Percentiles rank a stretch among this genome's conserved stretches.
Evolutionary conservation across 2,888 invertebrate species (phyloP).

Genomic region (Brachylomia viminalis): DNA sequence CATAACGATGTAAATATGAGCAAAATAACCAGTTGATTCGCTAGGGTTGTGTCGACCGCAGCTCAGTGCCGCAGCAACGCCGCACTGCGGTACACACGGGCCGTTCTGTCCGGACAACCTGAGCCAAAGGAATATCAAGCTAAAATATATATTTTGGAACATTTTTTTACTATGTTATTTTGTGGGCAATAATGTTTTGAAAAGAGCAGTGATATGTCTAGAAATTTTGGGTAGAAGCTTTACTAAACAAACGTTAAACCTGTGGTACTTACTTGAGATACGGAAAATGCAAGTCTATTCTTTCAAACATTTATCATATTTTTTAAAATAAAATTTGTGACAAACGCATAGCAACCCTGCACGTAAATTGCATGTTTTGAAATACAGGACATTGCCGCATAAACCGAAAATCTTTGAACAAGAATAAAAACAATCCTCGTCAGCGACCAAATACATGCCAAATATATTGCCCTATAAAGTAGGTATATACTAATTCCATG

Average conservation of each 20-base stretch:
- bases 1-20: conserved; percentile 35
- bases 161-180: conserved; percentile 6
- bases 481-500: background rate
- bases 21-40: conserved; percentile 55
- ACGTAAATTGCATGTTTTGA: background rate
- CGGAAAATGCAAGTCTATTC: no score
- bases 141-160: conserved; percentile 26
- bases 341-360: conserved; percentile 8
- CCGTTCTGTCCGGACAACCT: conserved; percentile 61
- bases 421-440: background rate
- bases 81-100: conserved; percentile 83
- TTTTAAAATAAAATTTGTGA: background rate
- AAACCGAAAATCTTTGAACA: background rate
- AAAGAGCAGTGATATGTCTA: background rate
- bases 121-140: conserved; percentile 21
- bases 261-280: background rate
- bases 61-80: conserved; percentile 79
- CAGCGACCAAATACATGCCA: background rate
- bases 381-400: background rate
- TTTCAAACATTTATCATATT: background rate
- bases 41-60: conserved; percentile 66
- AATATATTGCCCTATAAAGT: background rate
- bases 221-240: background rate
- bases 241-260: background rate
- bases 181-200: background rate